Conservation (phyloP, 1,140 invertebrate genomes). For the Zaprionus inermis region DNA sequence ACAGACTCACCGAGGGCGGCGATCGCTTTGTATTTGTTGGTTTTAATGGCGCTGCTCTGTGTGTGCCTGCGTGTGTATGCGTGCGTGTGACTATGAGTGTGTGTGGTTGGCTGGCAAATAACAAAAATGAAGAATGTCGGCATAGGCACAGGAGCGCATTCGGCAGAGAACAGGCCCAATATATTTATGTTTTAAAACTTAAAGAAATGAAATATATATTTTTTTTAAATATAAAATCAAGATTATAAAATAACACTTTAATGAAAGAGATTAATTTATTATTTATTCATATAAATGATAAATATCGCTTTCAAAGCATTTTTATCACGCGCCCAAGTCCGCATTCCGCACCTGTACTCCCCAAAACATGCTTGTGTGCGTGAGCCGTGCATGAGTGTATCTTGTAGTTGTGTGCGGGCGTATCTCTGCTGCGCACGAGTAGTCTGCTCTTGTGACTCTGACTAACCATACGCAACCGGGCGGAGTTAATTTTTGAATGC, state of each 20-base stretch:
- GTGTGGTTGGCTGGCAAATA: constrained; percentile 52
- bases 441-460: constrained; percentile 65
- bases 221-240: too few species aligned
- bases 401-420: constrained; percentile 31
- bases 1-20: constrained; percentile 56
- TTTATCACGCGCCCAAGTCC: neutral
- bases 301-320: neutral
- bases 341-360: constrained; percentile 23
- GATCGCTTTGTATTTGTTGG: constrained; percentile 73
- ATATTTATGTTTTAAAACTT: too few species aligned
- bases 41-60: constrained; percentile 73
- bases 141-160: constrained; percentile 48
- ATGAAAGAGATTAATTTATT: neutral
- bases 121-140: constrained; percentile 79
- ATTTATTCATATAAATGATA: neutral
- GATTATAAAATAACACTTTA: too few species aligned
- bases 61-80: constrained; percentile 43
- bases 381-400: constrained; percentile 25
- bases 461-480: constrained; percentile 82
- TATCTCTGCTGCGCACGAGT: constrained; percentile 63
- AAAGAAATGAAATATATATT: too few species aligned
- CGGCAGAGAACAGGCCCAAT: neutral
- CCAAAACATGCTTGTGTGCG: constrained; percentile 21
- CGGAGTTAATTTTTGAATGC: constrained; percentile 84
- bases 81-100: constrained; percentile 43